A percentile compares a stretch with the other conserved stretches of the same genome.
Conservation (phyloP, 2,113 vertebrate species). For the Bombycilla garrulus region DNA sequence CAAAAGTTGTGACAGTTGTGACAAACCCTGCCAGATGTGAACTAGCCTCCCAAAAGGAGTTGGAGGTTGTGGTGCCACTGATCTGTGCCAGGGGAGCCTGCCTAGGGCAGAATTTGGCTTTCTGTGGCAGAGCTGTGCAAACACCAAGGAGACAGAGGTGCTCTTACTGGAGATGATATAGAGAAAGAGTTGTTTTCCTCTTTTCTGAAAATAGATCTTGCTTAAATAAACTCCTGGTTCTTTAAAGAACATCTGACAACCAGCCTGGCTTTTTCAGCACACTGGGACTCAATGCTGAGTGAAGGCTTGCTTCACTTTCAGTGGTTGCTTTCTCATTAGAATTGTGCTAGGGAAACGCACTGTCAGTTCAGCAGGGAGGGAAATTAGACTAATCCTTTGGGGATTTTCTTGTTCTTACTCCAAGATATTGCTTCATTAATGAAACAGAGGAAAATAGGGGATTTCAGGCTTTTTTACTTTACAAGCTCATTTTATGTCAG, state of each 20-base stretch:
- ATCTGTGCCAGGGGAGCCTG: neutral
- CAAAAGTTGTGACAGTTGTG: neutral
- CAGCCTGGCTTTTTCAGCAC: neutral
- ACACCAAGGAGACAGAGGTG: neutral
- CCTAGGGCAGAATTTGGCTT: neutral
- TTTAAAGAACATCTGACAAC: neutral
- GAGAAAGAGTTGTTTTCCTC: neutral
- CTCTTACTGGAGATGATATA: neutral
- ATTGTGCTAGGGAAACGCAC: neutral
- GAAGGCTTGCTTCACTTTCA: neutral
- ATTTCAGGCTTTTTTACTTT: neutral
- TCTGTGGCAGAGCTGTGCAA: neutral
- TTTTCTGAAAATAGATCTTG: constrained; percentile 20
- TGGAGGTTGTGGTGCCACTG: neutral
- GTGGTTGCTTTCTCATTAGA: neutral
- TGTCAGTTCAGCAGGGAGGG: neutral
- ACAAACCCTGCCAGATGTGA: neutral
- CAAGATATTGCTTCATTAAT: neutral
- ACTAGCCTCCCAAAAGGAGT: neutral
- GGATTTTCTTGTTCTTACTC: neutral
- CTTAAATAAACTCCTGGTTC: neutral
- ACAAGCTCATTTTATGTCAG: no score
- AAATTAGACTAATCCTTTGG: neutral
- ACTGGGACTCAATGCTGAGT: neutral
- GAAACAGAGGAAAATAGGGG: neutral